Evolutionary conservation across 2,888 invertebrate genomes (phyloP), one percentile per base, ranked within the genome.

Genomic region (Drepana falcataria): DNA sequence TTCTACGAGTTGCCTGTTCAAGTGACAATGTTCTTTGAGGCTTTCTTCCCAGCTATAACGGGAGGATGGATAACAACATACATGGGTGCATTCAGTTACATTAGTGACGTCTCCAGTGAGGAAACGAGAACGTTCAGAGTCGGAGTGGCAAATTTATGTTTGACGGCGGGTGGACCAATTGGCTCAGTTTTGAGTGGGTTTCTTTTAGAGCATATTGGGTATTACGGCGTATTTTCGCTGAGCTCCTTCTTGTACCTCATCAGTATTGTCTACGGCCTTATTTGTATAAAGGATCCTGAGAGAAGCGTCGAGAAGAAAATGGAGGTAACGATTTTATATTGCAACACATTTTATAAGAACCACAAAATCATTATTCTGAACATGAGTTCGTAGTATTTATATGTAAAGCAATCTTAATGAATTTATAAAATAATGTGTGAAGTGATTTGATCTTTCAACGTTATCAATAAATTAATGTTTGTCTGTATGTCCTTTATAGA

Each of bases 61-160:
- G 93, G 93, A 0, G 90, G 92, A 2, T 92, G 92, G 92, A 87
- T 92, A n/a, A 82, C 90, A 0, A 87, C 89, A 35, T 92, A 91
- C 55, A 90, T 93, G 87, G 92, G 92, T 47, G 85, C 92, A 49
- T 92, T 93, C 81, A 92, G 92, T 58, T 94, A 93, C 64, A 89
- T 94, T 1, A 90, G 93, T 69, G 93, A 93, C 58, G 81, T 92
- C 49, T 91, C 93, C 2, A 86, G 84, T 63, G 84, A 88, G 35
- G 90, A 93, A 55, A 81, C 90, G 0, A 90, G 93, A 67, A 94
- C 94, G 0, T 84, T 92, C 53, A 78, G 94, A 63, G 91, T 94
- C 4, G 93, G 93, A 2, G 81, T 94, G n/a, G 85, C 86, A 0
- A 88, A 87, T 58, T 69, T 90, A 48, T 89, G 89, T 60, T 63